Evolutionary conservation across 2,888 invertebrate genomes (phyloP).

Genomic region (Lepidonotus clava): DNA sequence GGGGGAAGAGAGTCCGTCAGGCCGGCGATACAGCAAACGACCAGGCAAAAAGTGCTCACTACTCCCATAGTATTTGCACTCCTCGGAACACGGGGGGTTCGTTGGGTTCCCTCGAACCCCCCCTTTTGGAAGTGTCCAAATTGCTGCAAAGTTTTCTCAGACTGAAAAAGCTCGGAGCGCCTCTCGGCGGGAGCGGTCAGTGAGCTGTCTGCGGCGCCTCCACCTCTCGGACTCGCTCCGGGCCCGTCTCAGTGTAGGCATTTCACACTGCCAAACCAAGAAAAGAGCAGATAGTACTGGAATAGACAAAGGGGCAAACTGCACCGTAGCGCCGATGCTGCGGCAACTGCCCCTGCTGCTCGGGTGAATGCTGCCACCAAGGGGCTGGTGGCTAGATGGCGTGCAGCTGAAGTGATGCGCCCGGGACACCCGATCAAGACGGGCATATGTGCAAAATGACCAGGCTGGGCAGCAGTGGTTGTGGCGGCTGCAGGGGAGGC

Average conservation of each 20-base stretch:
- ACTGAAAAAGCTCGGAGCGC: neutral
- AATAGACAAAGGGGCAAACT: neutral
- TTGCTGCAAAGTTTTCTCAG: neutral
- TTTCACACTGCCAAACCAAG: neutral
- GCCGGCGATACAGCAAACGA: constrained; percentile 13
- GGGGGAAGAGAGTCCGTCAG: neutral
- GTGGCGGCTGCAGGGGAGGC: neutral
- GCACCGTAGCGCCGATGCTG: neutral
- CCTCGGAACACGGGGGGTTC: constrained; percentile 42
- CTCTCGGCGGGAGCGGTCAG: neutral
- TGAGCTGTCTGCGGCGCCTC: neutral
- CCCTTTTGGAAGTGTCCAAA: constrained; percentile 17
- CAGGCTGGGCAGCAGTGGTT: neutral
- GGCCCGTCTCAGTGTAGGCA: constrained; percentile 1
- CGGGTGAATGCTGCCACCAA: neutral
- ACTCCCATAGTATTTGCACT: constrained; percentile 53
- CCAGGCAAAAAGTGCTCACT: constrained; percentile 23
- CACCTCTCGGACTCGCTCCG: neutral
- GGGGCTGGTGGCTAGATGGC: neutral
- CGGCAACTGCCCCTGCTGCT: neutral
- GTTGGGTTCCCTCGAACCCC: constrained; percentile 44
- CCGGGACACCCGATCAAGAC: neutral
- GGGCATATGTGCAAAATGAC: neutral
- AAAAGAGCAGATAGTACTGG: neutral
- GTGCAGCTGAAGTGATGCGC: neutral